Base-by-base conservation (phyloP, 2,797 vertebrate genomes). In the Propithecus perrieri region DNA sequence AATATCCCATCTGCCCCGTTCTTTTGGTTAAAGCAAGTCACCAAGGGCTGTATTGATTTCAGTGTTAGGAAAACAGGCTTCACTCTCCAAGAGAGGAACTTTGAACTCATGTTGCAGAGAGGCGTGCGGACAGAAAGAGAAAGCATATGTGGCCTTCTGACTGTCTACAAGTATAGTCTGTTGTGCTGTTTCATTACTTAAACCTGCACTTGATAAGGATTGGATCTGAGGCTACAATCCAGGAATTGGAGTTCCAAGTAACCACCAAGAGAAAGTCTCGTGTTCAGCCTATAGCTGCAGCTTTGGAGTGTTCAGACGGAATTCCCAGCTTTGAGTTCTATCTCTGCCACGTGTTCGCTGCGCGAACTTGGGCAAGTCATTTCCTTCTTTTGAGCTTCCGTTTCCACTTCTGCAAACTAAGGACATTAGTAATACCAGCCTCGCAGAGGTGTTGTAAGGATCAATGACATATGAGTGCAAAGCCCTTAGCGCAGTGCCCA, bases 371-470 rank as follows among this genome's bases (percentile, higher is more conserved):
- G 79, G n/a, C 48, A 75, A 92, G n/a, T 67, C 71, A 26, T 11
- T 78, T 75, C 20, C 26, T n/a, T 81, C 57, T 84, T 84, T 30
- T 38, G 59, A 72, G 46, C 43, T 85, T 97, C 85, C 41, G 13
- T 65, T 89, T 93, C 38, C 9, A 79, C 63, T 79, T 35, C 75
- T 57, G 57, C 13, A 67, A 86, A 69, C 53, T 69, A 76, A n/a
- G 14, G 35, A 43, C 59, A 35, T 33, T 50, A 80, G 59, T 79
- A 33, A 84, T 33, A 59, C 13, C 81, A 79, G 28, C 41, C 59
- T 92, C 1, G 7, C 10, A 76, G 72, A 63, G 8, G 35, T 65
- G 28, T 26, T 38, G 12, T 63, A 74, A 78, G 46, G 55, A 85
- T 67, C 63, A 83, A 53, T 67, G 59, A 53, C 28, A 24, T 48